Evolutionary conservation across 2,888 invertebrate species (phyloP).

Genomic region (Hipparchia sbordonii): DNA sequence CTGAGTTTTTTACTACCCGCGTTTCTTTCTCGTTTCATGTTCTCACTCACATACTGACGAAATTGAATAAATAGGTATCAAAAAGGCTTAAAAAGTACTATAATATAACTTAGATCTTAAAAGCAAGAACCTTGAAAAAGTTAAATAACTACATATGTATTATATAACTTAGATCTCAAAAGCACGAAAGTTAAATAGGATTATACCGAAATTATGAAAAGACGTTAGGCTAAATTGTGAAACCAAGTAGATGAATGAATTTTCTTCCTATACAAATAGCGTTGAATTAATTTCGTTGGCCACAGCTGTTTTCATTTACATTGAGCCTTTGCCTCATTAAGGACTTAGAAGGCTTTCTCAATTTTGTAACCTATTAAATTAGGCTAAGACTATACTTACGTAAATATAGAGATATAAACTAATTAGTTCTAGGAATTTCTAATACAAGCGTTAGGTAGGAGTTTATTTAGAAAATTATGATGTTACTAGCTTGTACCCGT

Average conservation of each 20-base stretch:
- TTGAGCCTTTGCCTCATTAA: constrained; percentile 5
- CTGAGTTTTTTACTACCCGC: too few species aligned
- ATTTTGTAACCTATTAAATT: constrained; percentile 17
- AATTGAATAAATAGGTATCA: too few species aligned
- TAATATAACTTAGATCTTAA: too few species aligned
- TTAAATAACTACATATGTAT: too few species aligned
- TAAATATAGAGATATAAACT: neutral
- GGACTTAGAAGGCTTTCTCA: constrained; percentile 3
- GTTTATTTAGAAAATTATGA: too few species aligned
- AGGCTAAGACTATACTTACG: neutral
- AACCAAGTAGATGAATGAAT: constrained; percentile 12
- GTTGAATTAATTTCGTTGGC: constrained; percentile 11
- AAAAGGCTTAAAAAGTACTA: too few species aligned
- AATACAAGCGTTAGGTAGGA: too few species aligned
- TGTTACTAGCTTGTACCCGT: too few species aligned
- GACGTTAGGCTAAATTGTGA: constrained; percentile 6
- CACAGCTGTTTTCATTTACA: constrained; percentile 19
- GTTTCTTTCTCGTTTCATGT: too few species aligned
- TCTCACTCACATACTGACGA: too few species aligned
- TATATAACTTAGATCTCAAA: neutral
- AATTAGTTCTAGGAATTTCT: too few species aligned
- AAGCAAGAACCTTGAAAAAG: too few species aligned
- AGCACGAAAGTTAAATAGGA: neutral
- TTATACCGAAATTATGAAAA: constrained; percentile 6
- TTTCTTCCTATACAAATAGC: constrained; percentile 13